Conservation (phyloP, 1,140 invertebrate species). For the Plutomurus gul region DNA sequence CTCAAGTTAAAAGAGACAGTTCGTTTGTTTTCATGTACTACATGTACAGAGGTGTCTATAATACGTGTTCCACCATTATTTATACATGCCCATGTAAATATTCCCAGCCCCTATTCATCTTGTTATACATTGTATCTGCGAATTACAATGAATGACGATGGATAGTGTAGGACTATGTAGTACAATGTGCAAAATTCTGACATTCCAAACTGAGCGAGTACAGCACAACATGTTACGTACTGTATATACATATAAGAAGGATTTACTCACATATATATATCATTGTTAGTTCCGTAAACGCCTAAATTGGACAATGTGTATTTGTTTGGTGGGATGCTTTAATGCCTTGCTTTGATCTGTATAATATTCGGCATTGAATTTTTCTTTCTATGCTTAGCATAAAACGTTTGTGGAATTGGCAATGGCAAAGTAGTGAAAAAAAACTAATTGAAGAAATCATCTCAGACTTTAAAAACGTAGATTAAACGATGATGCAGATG, state of each 20-base stretch:
- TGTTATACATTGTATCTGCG: no score
- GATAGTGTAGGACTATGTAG: no score
- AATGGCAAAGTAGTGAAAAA: background rate
- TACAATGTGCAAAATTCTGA: no score
- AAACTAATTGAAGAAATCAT: constrained; percentile 38
- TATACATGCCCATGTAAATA: no score
- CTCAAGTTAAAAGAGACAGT: background rate
- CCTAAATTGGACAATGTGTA: background rate
- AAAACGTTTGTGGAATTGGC: background rate
- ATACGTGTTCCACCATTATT: background rate
- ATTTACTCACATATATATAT: no score
- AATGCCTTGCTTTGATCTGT: background rate
- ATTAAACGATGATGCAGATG: constrained; percentile 34
- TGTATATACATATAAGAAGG: no score
- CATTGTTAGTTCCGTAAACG: no score
- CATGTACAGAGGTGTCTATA: background rate
- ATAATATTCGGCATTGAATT: background rate
- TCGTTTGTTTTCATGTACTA: background rate
- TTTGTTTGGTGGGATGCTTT: background rate
- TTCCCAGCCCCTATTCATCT: no score
- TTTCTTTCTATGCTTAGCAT: background rate
- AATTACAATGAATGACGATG: no score
- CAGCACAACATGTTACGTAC: no score
- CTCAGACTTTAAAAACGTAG: constrained; percentile 22
- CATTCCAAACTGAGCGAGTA: no score